Percentiles rank a stretch among this genome's conserved stretches.
Evolutionary conservation across 1,140 invertebrate species (phyloP).

Genomic region (Pseudomyrmex flavicornis): DNA sequence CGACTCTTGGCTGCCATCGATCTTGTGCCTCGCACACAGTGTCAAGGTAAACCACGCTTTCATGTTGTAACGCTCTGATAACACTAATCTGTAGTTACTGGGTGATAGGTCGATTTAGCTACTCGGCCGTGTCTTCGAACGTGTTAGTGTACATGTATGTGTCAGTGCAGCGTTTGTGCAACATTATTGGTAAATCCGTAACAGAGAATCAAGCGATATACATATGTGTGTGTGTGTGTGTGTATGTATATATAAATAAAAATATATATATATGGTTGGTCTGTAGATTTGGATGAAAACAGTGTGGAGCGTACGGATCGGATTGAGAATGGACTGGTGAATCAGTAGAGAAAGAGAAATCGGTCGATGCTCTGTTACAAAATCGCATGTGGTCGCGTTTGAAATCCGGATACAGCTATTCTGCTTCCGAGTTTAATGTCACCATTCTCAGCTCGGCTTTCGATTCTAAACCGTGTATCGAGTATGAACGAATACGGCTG

Average conservation of each 20-base stretch:
- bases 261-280: too few relatives aligned
- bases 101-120: slow-evolving; percentile 75
- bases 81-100: slow-evolving; percentile 83
- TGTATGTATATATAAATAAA: too few relatives aligned
- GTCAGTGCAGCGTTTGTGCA: slow-evolving; percentile 55
- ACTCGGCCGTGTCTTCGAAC: slow-evolving; percentile 16
- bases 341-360: slow-evolving; percentile 19
- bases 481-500: neutral
- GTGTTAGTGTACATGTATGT: slow-evolving; percentile 9
- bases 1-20: slow-evolving; percentile 65
- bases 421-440: slow-evolving; percentile 76
- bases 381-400: slow-evolving; percentile 79
- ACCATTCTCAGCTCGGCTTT: slow-evolving; percentile 27
- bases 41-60: slow-evolving; percentile 83
- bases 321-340: slow-evolving; percentile 20
- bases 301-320: slow-evolving; percentile 3
- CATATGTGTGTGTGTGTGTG: too few relatives aligned
- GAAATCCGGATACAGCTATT: slow-evolving; percentile 76
- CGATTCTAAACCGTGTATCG: slow-evolving; percentile 19
- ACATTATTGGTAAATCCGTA: slow-evolving; percentile 81
- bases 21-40: slow-evolving; percentile 76
- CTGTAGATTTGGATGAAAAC: slow-evolving; percentile 56
- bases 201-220: slow-evolving; percentile 60
- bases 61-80: slow-evolving; percentile 82
- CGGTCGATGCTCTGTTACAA: slow-evolving; percentile 73